Base-by-base conservation (phyloP, 2,797 vertebrate species). In the Anguilla megastoma region DNA sequence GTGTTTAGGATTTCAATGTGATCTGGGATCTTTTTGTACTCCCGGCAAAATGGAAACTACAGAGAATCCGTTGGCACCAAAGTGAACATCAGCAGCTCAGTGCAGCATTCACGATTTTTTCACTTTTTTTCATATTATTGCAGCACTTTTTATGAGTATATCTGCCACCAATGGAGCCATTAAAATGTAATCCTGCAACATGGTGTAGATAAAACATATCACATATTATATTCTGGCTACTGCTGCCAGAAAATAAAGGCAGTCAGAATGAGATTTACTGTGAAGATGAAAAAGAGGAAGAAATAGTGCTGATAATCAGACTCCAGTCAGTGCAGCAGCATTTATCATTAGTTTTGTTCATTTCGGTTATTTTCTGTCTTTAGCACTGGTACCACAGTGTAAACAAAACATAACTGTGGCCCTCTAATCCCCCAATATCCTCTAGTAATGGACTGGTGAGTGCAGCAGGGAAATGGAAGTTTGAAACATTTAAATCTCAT, bases 111-210 rank as follows among this genome's bases (percentile, higher is more conserved):
- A 91, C 90, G 91, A 92, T 93, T 94, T 45, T 45, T 45, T 92
- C 86, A 89, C 88, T 85, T 88, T 91, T 88, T 93, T 93, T 93
- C 89, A 87, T 89, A 91, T 91, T 91, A 92, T 92, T 92, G 92
- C 91, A 80, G 91, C 89, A 88, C 88, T 93, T 94, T 95, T 95
- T 94, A 95, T 88, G 85, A 93, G 91, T 92, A 86, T 84, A 88
- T 88, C 91, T 90, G 92, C 93, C 92, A 95, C 93, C 94, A 93
- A 94, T 92, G 93, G 94, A 95, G 93, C 95, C 93, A 93, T 96
- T 96, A 95, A 95, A 95, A 95, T 96, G 63, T 95, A 95, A 96
- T 96, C 95, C 96, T 94, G 92, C 93, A 91, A 45, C 88, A 88
- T 82, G 91, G 93, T 63, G 69, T 93, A 93, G 93, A 93, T 95